Percentiles rank a stretch among this genome's conserved stretches.
Conservation (phyloP, 2,797 vertebrate species). For the Adrianichthys oophorus region DNA sequence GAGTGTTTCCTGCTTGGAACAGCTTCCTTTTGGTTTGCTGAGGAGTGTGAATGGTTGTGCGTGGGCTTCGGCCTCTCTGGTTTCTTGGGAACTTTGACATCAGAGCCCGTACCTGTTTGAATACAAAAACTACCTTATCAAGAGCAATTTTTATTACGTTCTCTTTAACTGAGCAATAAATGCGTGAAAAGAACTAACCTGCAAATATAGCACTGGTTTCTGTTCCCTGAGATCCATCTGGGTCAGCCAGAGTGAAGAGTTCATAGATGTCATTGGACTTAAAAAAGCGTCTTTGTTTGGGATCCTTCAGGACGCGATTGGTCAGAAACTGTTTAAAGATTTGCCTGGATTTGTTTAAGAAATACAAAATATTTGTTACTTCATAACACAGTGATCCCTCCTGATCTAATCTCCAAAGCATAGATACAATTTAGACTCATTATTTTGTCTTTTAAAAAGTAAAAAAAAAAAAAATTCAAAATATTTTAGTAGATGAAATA, state of each 20-base stretch:
- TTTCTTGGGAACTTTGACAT: constrained; percentile 85
- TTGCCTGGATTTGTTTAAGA: constrained; percentile 82
- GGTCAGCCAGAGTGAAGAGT: constrained; percentile 91
- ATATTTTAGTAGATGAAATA: constrained; percentile 55
- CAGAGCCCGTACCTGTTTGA: constrained; percentile 88
- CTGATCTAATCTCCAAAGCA: constrained; percentile 47
- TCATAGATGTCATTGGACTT: constrained; percentile 98
- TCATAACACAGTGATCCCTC: constrained; percentile 50
- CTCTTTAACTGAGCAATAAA: not conserved
- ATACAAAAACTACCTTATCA: not conserved
- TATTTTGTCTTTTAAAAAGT: constrained; percentile 72
- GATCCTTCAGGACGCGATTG: constrained; percentile 95
- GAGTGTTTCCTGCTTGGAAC: constrained; percentile 33
- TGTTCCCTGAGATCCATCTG: constrained; percentile 86
- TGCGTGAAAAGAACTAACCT: constrained; percentile 72
- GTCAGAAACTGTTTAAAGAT: constrained; percentile 99
- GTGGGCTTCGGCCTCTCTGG: constrained; percentile 40
- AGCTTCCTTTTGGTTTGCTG: constrained; percentile 7
- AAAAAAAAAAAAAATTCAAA: too few relatives aligned
- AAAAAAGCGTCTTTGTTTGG: constrained; percentile 96
- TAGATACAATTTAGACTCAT: constrained; percentile 67
- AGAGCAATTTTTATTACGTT: not conserved
- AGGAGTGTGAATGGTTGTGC: not conserved
- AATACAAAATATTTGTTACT: constrained; percentile 14
- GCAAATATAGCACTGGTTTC: constrained; percentile 99